Percentiles rank a stretch among this genome's conserved stretches.
phyloP scores from a whole-genome alignment of 2,113 vertebrate species.

The Alligator sinensis region DNA sequence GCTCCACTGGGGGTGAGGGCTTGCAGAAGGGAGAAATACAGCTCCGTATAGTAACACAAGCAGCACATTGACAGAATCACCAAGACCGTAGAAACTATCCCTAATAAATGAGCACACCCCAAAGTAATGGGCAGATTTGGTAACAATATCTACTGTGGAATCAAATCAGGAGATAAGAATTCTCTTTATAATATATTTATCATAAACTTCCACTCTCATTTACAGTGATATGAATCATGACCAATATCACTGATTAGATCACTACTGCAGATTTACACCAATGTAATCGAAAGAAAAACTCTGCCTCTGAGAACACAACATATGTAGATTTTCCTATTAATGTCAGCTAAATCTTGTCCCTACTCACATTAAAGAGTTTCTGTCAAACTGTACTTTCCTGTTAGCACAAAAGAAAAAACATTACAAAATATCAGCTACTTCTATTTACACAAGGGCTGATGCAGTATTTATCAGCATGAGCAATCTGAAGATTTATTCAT shows the following conservation, averaged over 20 bases:
- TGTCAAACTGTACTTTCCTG: neutral
- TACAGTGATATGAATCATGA: neutral
- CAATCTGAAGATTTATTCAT: neutral
- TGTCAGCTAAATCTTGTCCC: neutral
- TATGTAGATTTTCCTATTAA: neutral
- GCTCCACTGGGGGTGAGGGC: no score
- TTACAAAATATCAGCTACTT: neutral
- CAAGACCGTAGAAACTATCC: no score
- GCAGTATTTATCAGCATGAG: slow-evolving; percentile 18
- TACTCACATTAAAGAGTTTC: neutral
- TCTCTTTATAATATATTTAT: neutral
- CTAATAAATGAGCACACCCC: no score
- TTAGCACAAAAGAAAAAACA: neutral
- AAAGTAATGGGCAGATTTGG: no score
- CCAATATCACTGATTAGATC: neutral
- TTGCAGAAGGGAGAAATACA: no score
- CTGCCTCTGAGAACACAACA: neutral
- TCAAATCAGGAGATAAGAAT: neutral
- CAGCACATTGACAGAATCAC: no score
- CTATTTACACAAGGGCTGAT: neutral
- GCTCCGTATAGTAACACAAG: no score
- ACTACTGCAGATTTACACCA: neutral
- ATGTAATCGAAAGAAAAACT: neutral
- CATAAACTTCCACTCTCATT: neutral
- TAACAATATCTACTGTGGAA: neutral